These are phyloP conservation scores for Tetropium fuscum DNA, from an alignment of 2,888 invertebrate genomes.

Conservation along the genomic window DNA sequence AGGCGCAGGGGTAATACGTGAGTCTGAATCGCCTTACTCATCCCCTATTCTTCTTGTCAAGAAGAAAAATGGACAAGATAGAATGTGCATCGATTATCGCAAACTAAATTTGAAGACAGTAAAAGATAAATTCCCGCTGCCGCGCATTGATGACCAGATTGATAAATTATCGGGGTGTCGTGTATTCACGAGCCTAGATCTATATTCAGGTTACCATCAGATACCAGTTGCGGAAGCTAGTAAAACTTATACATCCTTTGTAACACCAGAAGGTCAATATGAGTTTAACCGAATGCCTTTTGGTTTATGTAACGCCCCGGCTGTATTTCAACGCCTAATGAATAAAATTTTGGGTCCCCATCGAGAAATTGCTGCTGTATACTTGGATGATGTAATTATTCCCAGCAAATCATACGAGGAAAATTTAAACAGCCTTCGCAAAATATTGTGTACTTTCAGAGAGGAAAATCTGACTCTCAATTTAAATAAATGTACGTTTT, in stretches of 20 bases:
- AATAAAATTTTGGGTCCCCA: not conserved
- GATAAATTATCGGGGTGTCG: too few species aligned
- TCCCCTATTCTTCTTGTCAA: too few species aligned
- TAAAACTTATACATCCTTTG: not conserved
- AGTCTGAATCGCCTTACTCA: too few species aligned
- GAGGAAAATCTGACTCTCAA: too few species aligned
- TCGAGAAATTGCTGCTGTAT: not conserved
- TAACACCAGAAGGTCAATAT: not conserved
- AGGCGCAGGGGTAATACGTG: too few species aligned
- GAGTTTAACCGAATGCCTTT: not conserved
- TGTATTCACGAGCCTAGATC: too few species aligned
- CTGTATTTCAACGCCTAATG: not conserved
- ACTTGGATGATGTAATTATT: not conserved
- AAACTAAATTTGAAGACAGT: too few species aligned
- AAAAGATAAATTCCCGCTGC: too few species aligned
- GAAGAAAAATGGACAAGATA: too few species aligned
- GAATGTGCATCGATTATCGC: too few species aligned
- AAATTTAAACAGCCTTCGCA: not conserved
- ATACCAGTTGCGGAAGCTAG: not conserved
- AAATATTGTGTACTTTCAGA: too few species aligned
- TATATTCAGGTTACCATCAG: not conserved
- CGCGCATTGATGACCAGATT: too few species aligned
- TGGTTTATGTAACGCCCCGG: not conserved
- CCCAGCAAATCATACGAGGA: not conserved
- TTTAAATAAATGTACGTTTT: constrained; percentile 31